These are phyloP conservation scores for Altica lythri DNA, from an alignment of 2,888 invertebrate genomes.

Conservation along the genomic window DNA sequence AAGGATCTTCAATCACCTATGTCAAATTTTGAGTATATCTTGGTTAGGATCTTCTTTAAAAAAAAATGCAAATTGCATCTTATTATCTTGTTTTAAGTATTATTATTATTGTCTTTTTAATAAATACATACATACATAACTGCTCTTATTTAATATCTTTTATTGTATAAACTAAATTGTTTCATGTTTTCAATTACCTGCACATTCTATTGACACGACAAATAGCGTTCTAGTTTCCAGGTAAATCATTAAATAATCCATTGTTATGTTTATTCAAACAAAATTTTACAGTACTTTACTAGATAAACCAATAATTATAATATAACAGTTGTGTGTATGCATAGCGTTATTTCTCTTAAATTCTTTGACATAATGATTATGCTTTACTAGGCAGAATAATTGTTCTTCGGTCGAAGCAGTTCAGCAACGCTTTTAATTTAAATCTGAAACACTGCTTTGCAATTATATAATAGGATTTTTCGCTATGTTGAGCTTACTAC, in stretches of 20 bases:
- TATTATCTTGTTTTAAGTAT: no score
- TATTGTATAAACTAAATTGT: no score
- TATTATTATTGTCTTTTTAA: no score
- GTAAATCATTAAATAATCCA: slow-evolving; percentile 6
- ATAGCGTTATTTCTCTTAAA: slow-evolving; percentile 6
- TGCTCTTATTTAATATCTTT: no score
- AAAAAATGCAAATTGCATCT: no score
- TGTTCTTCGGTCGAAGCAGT: slow-evolving; percentile 5
- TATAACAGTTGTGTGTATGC: slow-evolving; percentile 13
- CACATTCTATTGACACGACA: no score
- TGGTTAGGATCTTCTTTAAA: no score
- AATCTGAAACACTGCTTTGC: slow-evolving; percentile 11
- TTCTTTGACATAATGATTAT: slow-evolving; percentile 19
- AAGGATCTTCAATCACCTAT: no score
- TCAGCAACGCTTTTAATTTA: slow-evolving; percentile 10
- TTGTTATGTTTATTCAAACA: slow-evolving; percentile 13
- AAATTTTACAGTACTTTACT: slow-evolving; percentile 10
- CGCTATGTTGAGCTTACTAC: slow-evolving; percentile 1
- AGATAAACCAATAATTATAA: slow-evolving; percentile 14
- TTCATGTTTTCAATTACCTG: no score
- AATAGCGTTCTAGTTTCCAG: slow-evolving; percentile 9
- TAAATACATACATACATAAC: no score
- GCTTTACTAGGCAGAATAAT: slow-evolving; percentile 15
- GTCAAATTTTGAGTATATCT: no score
- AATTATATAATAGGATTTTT: slow-evolving; percentile 7